Evolutionary conservation across 2,888 invertebrate species (phyloP), one percentile per base, ranked within the genome.

Genomic region (Gonocerus acuteangulatus): DNA sequence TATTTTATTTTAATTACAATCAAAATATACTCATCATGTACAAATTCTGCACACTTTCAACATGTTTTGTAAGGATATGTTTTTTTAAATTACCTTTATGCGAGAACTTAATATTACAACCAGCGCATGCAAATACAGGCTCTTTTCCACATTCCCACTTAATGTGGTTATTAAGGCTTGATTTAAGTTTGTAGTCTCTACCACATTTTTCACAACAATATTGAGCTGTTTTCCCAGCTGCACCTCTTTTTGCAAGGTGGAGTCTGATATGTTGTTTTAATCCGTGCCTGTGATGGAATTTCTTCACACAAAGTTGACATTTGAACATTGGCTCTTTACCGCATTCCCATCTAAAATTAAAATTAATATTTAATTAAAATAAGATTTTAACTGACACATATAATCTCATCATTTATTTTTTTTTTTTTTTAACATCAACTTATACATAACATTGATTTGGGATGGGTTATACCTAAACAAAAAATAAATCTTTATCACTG

Each of bases 81-180:
- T 52, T 61, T 42, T 61, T 61, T 2, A 59, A 36, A n/a, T 59
- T 59, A 6, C 59, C 59, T 77, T 87, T 86, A 74, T 86, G 86
- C 72, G 86, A 86, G 71, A 86, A 86, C 70, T 85, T 82, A 74
- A 86, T 86, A 4, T 84, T 83, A 76, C 88, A 88, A 75, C 84
- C 85, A 23, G 85, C 83, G 73, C 88, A 89, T 72, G 84, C 83
- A 74, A 86, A 87, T 74, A 86, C 86, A 21, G 87, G 87, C 74
- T 87, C 86, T 74, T 87, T 87, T 72, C 86, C 86, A 74, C 86
- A 87, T 75, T 87, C 87, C 86, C 86, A 87, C 74, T 86, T 86
- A 78, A 86, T 85, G 73, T 87, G 87, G 74, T 87, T 87, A 66
- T 86, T 80, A 70, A 87, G 76, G 66, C 89, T 89, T 68, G 88